Evolutionary conservation across 2,888 invertebrate species (phyloP).

Genomic region (Drosophila planitibia): DNA sequence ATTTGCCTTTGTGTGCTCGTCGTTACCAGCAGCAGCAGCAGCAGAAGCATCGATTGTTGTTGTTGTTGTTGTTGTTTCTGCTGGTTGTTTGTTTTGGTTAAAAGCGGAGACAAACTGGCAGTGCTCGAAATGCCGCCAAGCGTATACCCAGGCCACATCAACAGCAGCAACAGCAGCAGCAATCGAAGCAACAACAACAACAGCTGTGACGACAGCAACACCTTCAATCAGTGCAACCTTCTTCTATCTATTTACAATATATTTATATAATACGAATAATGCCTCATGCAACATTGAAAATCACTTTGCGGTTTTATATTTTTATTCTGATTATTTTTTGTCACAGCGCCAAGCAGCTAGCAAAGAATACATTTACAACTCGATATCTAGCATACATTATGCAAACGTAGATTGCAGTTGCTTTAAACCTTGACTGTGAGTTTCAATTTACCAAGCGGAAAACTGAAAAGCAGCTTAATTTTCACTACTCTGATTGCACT

Average conservation of each 20-base stretch:
- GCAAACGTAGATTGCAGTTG: not conserved
- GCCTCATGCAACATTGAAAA: slow-evolving; percentile 68
- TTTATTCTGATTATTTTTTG: slow-evolving; percentile 30
- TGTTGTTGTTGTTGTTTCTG: slow-evolving; percentile 45
- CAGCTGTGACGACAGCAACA: slow-evolving; percentile 42
- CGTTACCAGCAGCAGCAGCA: slow-evolving; percentile 50
- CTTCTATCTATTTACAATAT: slow-evolving; percentile 30
- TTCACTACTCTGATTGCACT: slow-evolving; percentile 66
- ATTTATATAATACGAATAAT: slow-evolving; percentile 52
- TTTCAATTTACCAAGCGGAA: slow-evolving; percentile 56
- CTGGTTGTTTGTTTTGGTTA: slow-evolving; percentile 64
- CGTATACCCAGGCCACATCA: slow-evolving; percentile 40
- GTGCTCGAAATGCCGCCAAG: slow-evolving; percentile 54
- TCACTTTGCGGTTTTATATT: slow-evolving; percentile 70
- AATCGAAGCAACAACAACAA: slow-evolving; percentile 13
- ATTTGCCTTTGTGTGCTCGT: slow-evolving; percentile 72
- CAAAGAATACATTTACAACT: slow-evolving; percentile 23
- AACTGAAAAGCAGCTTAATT: slow-evolving; percentile 35
- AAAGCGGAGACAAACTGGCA: slow-evolving; percentile 78
- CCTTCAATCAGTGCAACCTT: slow-evolving; percentile 47
- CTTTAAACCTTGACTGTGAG: slow-evolving; percentile 71
- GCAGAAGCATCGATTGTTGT: slow-evolving; percentile 46
- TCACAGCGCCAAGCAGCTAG: slow-evolving; percentile 59
- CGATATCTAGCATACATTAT: slow-evolving; percentile 6
- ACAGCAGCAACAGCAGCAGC: slow-evolving; percentile 26